A percentile compares a stretch with the other conserved stretches of the same genome.
phyloP scores from a whole-genome alignment of 2,113 vertebrate genomes.

The Campylorhamphus procurvoides region DNA sequence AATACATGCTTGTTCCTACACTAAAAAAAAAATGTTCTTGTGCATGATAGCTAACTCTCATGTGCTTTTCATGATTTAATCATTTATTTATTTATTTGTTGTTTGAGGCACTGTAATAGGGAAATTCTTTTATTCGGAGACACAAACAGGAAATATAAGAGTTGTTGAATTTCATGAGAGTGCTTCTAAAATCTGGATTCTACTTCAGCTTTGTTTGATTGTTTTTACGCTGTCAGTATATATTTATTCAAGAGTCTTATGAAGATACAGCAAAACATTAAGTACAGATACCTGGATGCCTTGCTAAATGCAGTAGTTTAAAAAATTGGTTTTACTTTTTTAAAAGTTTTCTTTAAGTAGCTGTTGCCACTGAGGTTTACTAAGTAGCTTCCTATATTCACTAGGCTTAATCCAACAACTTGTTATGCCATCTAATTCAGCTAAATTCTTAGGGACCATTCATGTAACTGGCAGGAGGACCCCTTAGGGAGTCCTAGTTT shows the following conservation, averaged over 20 bases:
- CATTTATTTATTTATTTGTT: background rate
- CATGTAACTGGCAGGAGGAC: background rate
- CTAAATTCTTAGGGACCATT: background rate
- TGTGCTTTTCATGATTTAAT: background rate
- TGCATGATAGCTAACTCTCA: background rate
- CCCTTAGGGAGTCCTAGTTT: background rate
- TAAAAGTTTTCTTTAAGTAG: background rate
- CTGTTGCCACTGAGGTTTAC: background rate
- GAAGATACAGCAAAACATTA: background rate
- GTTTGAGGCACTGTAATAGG: background rate
- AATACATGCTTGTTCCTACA: background rate
- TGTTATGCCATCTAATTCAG: background rate
- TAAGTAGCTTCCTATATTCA: background rate
- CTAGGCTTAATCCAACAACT: background rate
- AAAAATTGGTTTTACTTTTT: background rate
- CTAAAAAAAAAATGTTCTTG: background rate
- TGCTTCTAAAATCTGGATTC: background rate
- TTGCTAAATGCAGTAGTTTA: background rate
- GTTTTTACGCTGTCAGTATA: background rate
- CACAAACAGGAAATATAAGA: background rate
- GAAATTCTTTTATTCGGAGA: background rate
- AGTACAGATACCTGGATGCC: background rate
- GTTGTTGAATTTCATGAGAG: background rate
- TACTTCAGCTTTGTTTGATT: background rate
- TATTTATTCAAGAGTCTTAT: background rate